These are phyloP conservation scores for Lepus europaeus DNA, from an alignment of 2,113 vertebrate species.

Conservation along the genomic window DNA sequence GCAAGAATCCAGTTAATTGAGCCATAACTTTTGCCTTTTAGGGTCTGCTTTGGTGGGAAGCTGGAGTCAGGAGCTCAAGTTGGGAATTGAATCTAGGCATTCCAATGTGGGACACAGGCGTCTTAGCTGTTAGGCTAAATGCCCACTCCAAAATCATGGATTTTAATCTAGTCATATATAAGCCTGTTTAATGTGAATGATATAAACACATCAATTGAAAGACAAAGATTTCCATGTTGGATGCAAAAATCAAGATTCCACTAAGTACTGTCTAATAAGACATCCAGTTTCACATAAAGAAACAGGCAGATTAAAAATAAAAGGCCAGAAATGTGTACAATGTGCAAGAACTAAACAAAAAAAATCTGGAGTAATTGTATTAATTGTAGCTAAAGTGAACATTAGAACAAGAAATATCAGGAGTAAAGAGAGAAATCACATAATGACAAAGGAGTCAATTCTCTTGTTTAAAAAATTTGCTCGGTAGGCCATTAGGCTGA, in stretches of 20 bases:
- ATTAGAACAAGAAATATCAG: constrained; percentile 11
- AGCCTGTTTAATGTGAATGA: not conserved
- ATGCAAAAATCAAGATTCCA: not conserved
- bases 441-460: not conserved
- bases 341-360: not conserved
- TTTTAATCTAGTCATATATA: not conserved
- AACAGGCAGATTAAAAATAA: not conserved
- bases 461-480: not conserved
- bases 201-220: not conserved
- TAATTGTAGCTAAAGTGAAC: not conserved
- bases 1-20: too few relatives aligned
- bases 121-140: too few relatives aligned
- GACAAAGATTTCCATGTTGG: not conserved
- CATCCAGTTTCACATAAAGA: not conserved
- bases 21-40: too few relatives aligned
- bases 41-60: too few relatives aligned
- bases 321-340: not conserved
- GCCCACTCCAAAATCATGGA: not conserved
- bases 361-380: not conserved
- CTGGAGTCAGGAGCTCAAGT: too few relatives aligned
- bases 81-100: too few relatives aligned
- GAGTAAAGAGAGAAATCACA: not conserved
- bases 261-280: not conserved
- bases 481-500: not conserved
- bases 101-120: too few relatives aligned